Percentiles rank a stretch among this genome's conserved stretches.
Conservation (phyloP, 2,797 vertebrate genomes). For the Macroramphosus scolopax region DNA sequence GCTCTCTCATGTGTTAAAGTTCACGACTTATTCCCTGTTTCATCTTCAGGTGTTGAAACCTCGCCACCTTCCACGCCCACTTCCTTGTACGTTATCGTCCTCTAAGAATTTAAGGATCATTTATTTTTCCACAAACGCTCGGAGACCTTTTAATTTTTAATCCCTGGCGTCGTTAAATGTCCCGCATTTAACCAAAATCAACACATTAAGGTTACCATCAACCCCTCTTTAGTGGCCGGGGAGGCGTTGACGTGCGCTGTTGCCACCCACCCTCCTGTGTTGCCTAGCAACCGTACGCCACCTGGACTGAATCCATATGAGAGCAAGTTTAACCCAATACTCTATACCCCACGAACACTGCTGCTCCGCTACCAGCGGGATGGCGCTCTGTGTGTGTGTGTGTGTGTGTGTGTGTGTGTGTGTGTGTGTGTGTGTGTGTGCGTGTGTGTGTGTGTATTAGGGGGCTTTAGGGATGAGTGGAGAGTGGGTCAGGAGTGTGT, state of each 20-base stretch:
- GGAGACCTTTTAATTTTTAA: too few species aligned
- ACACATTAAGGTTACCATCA: not conserved
- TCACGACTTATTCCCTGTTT: too few species aligned
- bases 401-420: constrained; percentile 16
- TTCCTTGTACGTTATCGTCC: too few species aligned
- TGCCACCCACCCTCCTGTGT: constrained; percentile 42
- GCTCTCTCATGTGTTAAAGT: not conserved
- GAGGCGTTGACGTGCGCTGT: constrained; percentile 42
- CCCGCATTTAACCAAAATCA: not conserved
- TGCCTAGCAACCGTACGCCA: constrained; percentile 64
- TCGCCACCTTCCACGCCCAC: too few species aligned
- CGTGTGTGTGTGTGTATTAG: constrained; percentile 7
- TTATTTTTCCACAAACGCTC: too few species aligned
- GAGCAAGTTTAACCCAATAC: constrained; percentile 55
- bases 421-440: constrained; percentile 14
- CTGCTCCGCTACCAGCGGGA: constrained; percentile 27
- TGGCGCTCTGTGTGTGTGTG: constrained; percentile 15
- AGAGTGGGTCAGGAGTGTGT: constrained; percentile 49
- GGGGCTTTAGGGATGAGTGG: constrained; percentile 51
- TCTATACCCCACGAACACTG: constrained; percentile 18
- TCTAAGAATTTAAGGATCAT: too few species aligned
- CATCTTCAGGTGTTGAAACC: too few species aligned
- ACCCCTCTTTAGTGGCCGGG: not conserved
- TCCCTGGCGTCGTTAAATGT: not conserved
- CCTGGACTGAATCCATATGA: constrained; percentile 64